phyloP scores from a whole-genome alignment of 2,797 vertebrate genomes.

The Thunnus albacares region DNA sequence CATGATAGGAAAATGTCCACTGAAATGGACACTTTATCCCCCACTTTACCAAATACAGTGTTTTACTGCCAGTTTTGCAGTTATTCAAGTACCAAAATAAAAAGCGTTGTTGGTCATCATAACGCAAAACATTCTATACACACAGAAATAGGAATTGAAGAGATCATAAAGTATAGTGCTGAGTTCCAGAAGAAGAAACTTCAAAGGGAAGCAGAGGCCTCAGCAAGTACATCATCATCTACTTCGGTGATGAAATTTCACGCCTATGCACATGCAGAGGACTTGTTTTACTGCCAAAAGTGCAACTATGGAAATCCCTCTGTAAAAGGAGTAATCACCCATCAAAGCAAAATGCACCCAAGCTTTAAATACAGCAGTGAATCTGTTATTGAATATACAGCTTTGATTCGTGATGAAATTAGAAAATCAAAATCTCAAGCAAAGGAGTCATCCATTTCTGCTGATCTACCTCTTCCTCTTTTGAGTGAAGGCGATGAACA shows the following conservation, averaged over 20 bases:
- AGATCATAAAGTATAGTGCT: constrained; percentile 35
- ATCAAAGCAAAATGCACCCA: constrained; percentile 63
- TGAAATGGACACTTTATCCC: not conserved
- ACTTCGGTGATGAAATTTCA: rapidly evolving
- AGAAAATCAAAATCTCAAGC: constrained; percentile 39
- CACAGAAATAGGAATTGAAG: not conserved
- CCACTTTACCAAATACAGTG: not conserved
- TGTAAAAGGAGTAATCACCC: constrained; percentile 60
- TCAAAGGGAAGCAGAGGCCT: constrained; percentile 5
- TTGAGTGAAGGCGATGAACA: constrained; percentile 36
- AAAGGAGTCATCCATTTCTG: constrained; percentile 49
- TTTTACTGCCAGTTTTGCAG: constrained; percentile 71
- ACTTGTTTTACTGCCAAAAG: constrained; percentile 74
- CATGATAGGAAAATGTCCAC: constrained; percentile 67
- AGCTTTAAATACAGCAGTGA: not conserved
- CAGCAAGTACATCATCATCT: not conserved
- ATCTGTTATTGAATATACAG: constrained; percentile 49
- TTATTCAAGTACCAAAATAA: constrained; percentile 55
- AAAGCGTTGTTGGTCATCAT: constrained; percentile 68
- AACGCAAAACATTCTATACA: constrained; percentile 52
- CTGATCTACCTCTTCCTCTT: constrained; percentile 73
- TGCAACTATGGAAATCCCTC: constrained; percentile 77
- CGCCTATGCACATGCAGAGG: constrained; percentile 30
- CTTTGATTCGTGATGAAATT: constrained; percentile 49
- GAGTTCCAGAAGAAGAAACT: constrained; percentile 26